Conservation (phyloP, 2,113 vertebrate genomes). For the Eretmodus cyanostictus region DNA sequence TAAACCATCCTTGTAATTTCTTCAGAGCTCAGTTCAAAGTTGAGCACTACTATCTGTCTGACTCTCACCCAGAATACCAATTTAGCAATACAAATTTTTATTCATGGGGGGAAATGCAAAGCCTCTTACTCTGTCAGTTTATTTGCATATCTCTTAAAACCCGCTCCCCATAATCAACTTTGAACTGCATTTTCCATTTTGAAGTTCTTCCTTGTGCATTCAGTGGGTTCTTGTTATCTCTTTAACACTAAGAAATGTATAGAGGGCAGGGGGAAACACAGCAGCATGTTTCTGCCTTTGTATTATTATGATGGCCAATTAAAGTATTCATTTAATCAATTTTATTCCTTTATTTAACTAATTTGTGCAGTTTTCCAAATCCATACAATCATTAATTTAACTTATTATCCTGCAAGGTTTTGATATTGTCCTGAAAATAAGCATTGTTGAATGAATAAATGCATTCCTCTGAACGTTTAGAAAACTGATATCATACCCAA, state of each 20-base stretch:
- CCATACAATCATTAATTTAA: neutral
- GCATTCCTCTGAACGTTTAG: neutral
- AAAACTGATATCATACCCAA: neutral
- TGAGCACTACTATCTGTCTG: neutral
- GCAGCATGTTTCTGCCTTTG: neutral
- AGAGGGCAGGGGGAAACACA: neutral
- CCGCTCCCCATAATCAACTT: constrained; percentile 27
- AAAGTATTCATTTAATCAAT: neutral
- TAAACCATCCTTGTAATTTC: neutral
- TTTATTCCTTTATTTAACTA: neutral
- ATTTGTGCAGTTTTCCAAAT: neutral
- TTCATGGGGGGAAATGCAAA: constrained; percentile 40
- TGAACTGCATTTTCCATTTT: constrained; percentile 20
- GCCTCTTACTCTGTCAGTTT: constrained; percentile 38
- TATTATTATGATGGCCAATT: neutral
- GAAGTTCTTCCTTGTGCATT: neutral
- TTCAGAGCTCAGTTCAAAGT: constrained; percentile 3
- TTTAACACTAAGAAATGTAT: neutral
- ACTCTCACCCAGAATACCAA: constrained; percentile 7
- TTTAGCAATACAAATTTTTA: neutral
- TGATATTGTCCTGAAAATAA: neutral
- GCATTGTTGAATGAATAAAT: neutral
- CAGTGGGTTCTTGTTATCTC: neutral
- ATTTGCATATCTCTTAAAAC: constrained; percentile 58
- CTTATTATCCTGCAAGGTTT: neutral